These are phyloP conservation scores for Mizuhopecten yessoensis DNA, from an alignment of 1,140 invertebrate genomes.

Conservation along the genomic window DNA sequence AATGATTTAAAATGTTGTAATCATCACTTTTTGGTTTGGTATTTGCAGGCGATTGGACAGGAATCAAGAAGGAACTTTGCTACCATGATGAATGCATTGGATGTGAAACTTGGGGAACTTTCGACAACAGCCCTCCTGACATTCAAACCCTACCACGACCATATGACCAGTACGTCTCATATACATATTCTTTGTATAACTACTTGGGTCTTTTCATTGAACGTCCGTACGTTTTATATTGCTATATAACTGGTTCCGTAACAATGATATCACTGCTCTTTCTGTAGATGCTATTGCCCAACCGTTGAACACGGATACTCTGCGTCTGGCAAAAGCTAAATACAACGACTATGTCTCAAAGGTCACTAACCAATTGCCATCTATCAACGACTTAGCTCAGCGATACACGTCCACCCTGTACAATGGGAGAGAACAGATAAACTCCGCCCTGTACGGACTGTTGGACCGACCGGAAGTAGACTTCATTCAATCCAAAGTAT, in stretches of 20 bases:
- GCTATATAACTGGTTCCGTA: not conserved
- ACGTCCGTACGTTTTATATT: not conserved
- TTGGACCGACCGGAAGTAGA: slow-evolving; percentile 54
- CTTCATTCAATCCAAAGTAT: slow-evolving; percentile 43
- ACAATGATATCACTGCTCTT: no score
- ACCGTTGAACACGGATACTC: not conserved
- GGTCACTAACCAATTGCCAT: not conserved
- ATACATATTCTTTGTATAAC: no score
- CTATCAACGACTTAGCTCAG: not conserved
- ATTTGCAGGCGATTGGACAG: slow-evolving; percentile 46
- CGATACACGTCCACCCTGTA: slow-evolving; percentile 67
- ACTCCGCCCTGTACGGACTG: slow-evolving; percentile 47
- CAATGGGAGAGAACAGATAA: slow-evolving; percentile 62
- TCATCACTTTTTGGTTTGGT: no score
- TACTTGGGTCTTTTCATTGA: no score
- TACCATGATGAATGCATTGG: slow-evolving; percentile 44
- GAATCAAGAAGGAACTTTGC: slow-evolving; percentile 41
- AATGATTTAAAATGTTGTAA: no score
- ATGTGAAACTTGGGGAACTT: slow-evolving; percentile 47
- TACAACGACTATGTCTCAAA: not conserved
- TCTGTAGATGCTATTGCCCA: not conserved
- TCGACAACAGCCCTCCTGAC: not conserved
- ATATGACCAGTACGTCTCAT: slow-evolving; percentile 37
- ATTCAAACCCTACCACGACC: slow-evolving; percentile 43
- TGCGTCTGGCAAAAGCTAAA: not conserved